Conservation (phyloP, 2,797 vertebrate genomes). For the Chaunax sp. region DNA sequence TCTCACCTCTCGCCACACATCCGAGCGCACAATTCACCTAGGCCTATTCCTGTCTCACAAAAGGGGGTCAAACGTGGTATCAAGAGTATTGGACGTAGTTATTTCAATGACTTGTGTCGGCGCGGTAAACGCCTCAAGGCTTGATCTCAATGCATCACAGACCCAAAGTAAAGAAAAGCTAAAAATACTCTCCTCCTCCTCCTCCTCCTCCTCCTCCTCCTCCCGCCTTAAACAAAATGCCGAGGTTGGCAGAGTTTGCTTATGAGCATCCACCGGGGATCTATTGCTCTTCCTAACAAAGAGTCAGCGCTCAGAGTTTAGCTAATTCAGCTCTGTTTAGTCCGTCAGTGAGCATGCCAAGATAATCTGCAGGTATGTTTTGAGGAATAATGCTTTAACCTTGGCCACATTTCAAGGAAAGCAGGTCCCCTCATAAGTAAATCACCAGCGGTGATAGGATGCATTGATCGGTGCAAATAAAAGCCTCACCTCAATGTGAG, state of each 20-base stretch:
- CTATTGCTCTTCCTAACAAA: conserved; percentile 54
- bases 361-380: conserved; percentile 39
- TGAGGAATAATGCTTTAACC: conserved; percentile 29
- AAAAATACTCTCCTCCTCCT: conserved; percentile 71
- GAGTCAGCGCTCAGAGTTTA: conserved; percentile 57
- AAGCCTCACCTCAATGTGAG: neutral
- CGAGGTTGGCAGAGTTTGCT: conserved; percentile 66
- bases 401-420: conserved; percentile 10
- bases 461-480: conserved; percentile 4
- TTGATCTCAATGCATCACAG: conserved; percentile 72
- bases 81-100: conserved; percentile 79
- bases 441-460: conserved; percentile 3
- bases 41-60: conserved; percentile 65
- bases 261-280: conserved; percentile 67
- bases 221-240: conserved; percentile 68
- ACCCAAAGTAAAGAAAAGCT: conserved; percentile 73
- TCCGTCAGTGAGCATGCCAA: conserved; percentile 18
- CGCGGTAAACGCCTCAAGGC: conserved; percentile 66
- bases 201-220: conserved; percentile 11
- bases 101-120: conserved; percentile 78
- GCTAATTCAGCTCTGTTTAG: conserved; percentile 60
- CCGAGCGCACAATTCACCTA: conserved; percentile 63
- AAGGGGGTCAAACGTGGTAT: conserved; percentile 78
- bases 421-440: conserved; percentile 25
- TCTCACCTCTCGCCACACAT: conserved; percentile 49